phyloP scores from a whole-genome alignment of 1,140 invertebrate species.

The Drosophila nikananu region DNA sequence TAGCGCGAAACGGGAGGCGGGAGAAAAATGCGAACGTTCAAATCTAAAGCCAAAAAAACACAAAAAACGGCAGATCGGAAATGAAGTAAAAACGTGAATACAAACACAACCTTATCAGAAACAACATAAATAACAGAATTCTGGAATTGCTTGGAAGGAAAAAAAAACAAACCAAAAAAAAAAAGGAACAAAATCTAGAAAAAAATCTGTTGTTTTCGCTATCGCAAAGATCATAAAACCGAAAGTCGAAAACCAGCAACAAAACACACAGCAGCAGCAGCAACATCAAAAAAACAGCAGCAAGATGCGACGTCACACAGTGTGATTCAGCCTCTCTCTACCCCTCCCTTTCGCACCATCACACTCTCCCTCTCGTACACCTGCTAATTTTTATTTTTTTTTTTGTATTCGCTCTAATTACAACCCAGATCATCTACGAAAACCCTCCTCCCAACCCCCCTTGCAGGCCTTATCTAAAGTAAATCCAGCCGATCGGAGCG shows the following conservation, averaged over 20 bases:
- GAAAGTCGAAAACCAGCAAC: slow-evolving; percentile 35
- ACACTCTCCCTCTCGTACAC: slow-evolving; percentile 18
- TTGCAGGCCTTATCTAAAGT: slow-evolving; percentile 12
- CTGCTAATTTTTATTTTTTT: slow-evolving; percentile 58
- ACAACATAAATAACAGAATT: slow-evolving; percentile 67
- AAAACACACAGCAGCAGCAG: slow-evolving; percentile 6
- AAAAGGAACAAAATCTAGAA: neutral
- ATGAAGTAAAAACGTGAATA: slow-evolving; percentile 46
- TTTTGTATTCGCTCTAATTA: slow-evolving; percentile 68
- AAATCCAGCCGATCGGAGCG: slow-evolving; percentile 23
- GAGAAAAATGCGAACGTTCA: slow-evolving; percentile 19
- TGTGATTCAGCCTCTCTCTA: slow-evolving; percentile 36
- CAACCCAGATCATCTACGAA: slow-evolving; percentile 40
- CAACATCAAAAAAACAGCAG: slow-evolving; percentile 17
- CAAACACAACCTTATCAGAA: slow-evolving; percentile 57
- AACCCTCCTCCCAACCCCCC: slow-evolving; percentile 22
- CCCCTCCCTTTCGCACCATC: neutral
- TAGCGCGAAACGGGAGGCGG: neutral
- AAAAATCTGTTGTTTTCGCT: slow-evolving; percentile 39
- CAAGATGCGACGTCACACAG: slow-evolving; percentile 32
- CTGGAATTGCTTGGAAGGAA: slow-evolving; percentile 18
- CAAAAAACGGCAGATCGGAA: slow-evolving; percentile 57
- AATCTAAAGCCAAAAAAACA: slow-evolving; percentile 39
- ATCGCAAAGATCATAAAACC: slow-evolving; percentile 49
- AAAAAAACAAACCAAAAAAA: neutral